phyloP scores from a whole-genome alignment of 2,888 invertebrate genomes.

The Drosophila birchii region DNA sequence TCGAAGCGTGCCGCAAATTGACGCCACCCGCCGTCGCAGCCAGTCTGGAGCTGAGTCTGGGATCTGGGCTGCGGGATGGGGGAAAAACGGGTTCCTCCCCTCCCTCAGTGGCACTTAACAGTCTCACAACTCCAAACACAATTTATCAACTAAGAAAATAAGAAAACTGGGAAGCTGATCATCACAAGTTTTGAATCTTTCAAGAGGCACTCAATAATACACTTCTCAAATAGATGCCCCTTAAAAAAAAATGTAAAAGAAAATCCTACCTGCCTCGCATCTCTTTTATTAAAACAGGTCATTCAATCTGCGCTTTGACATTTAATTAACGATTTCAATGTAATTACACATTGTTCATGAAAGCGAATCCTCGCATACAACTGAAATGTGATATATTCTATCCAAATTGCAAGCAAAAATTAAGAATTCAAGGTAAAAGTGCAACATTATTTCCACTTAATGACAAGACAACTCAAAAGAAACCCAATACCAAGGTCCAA shows the following conservation, averaged over 20 bases:
- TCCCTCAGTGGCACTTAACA: conserved; percentile 55
- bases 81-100: conserved; percentile 4
- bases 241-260: not conserved
- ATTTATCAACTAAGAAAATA: conserved; percentile 55
- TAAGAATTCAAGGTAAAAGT: conserved; percentile 4
- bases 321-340: not conserved
- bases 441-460: conserved; percentile 6
- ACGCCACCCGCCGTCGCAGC: conserved; percentile 51
- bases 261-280: too few species aligned
- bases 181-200: not conserved
- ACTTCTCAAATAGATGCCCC: not conserved
- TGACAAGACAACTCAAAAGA: not conserved
- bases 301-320: not conserved
- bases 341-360: conserved; percentile 3
- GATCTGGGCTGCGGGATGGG: not conserved
- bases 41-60: conserved; percentile 32
- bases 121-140: conserved; percentile 29
- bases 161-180: conserved; percentile 26
- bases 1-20: conserved; percentile 81
- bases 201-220: not conserved
- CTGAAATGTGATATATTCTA: not conserved
- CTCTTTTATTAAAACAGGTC: not conserved
- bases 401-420: not conserved
- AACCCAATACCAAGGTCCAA: conserved; percentile 5
- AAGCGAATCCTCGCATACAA: not conserved